These are phyloP conservation scores for Halictus rubicundus DNA, from an alignment of 1,140 invertebrate species.

Conservation along the genomic window DNA sequence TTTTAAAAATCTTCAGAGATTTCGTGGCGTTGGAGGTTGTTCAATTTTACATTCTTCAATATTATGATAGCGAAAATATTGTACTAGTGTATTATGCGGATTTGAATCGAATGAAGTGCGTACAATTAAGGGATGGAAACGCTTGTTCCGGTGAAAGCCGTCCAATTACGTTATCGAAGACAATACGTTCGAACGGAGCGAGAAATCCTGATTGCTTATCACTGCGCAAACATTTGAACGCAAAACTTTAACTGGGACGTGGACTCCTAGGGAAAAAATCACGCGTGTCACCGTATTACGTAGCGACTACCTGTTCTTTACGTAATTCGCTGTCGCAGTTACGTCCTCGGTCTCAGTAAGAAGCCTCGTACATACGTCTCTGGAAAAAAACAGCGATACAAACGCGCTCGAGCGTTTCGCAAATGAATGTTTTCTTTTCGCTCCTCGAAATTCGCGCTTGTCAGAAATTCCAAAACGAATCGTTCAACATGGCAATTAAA, in stretches of 20 bases:
- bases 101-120: too few relatives aligned
- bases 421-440: not conserved
- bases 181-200: not conserved
- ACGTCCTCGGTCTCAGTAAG: not conserved
- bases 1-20: too few relatives aligned
- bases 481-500: too few relatives aligned
- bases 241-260: constrained; percentile 16
- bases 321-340: constrained; percentile 14
- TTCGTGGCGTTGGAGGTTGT: too few relatives aligned
- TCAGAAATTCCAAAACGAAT: too few relatives aligned
- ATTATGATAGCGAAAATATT: too few relatives aligned
- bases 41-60: too few relatives aligned
- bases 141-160: too few relatives aligned
- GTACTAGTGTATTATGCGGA: too few relatives aligned
- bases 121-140: too few relatives aligned
- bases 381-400: not conserved
- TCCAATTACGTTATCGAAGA: too few relatives aligned
- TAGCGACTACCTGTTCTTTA: constrained; percentile 41
- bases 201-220: constrained; percentile 14
- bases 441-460: too few relatives aligned
- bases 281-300: constrained; percentile 38
- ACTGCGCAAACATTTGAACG: not conserved
- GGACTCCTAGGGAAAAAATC: constrained; percentile 24
- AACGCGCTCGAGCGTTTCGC: not conserved
- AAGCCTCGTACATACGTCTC: not conserved